Conservation (phyloP, 2,797 vertebrate genomes). For the Clarias platycephalus region DNA sequence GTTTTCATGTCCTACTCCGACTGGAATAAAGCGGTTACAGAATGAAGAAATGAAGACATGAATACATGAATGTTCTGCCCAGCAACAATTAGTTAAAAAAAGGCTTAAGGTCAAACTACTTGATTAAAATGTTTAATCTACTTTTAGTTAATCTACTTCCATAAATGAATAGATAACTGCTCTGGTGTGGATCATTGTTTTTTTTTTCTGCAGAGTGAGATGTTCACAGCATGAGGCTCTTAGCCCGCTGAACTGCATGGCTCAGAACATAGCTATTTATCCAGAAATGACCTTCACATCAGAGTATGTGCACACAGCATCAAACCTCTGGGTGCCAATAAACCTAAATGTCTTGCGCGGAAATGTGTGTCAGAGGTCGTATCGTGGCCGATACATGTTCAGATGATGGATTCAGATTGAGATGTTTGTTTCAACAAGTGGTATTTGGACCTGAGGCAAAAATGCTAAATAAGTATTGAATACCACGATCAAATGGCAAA, state of each 20-base stretch:
- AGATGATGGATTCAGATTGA: conserved; percentile 13
- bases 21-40: conserved; percentile 27
- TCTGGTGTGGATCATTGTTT: background rate
- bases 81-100: conserved; percentile 43
- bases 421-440: background rate
- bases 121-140: background rate
- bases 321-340: background rate
- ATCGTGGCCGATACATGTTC: background rate
- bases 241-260: background rate
- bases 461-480: background rate
- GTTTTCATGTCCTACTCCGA: conserved; percentile 51
- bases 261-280: conserved; percentile 9
- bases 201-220: background rate
- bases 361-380: conserved; percentile 12
- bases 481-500: conserved; percentile 2
- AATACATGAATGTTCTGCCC: background rate
- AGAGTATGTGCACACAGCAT: background rate
- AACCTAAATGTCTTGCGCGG: background rate
- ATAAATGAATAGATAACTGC: background rate
- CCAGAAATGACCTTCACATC: conserved; percentile 11
- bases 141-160: background rate
- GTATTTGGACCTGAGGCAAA: background rate
- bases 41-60: background rate
- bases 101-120: conserved; percentile 56
- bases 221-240: conserved; percentile 4